phyloP scores from a whole-genome alignment of 2,113 vertebrate genomes.

The Stegastes partitus region DNA sequence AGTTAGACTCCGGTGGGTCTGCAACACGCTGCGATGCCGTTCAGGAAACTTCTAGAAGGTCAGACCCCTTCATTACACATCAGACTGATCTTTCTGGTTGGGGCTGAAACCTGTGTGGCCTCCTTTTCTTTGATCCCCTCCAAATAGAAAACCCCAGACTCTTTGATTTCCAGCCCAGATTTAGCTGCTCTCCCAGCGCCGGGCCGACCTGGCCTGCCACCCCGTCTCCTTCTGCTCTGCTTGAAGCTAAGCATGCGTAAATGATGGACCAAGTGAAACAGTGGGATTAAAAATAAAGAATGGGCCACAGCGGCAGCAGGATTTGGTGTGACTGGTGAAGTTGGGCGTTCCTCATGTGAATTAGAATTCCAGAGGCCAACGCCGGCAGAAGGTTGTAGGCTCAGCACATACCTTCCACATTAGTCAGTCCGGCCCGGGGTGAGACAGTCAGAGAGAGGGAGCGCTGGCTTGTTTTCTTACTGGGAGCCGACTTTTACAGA shows the following conservation, averaged over 20 bases:
- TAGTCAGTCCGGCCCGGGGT: constrained; percentile 72
- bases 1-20: not conserved
- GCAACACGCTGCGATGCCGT: not conserved
- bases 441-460: constrained; percentile 62
- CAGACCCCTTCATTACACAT: constrained; percentile 1
- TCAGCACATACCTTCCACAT: constrained; percentile 86
- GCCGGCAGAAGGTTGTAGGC: constrained; percentile 71
- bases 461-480: constrained; percentile 51
- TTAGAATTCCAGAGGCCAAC: constrained; percentile 81
- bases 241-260: constrained; percentile 73
- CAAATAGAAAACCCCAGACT: constrained; percentile 61
- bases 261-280: constrained; percentile 62
- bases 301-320: constrained; percentile 55
- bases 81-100: constrained; percentile 44
- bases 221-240: constrained; percentile 57
- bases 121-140: constrained; percentile 62
- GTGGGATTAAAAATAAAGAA: constrained; percentile 71
- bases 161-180: constrained; percentile 66
- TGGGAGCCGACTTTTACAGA: constrained; percentile 26
- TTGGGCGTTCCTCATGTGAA: constrained; percentile 78
- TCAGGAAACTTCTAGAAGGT: constrained; percentile 10
- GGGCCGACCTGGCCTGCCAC: constrained; percentile 25
- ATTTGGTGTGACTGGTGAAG: constrained; percentile 72
- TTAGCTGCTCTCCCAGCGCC: constrained; percentile 54
- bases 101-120: constrained; percentile 69